phyloP scores from a whole-genome alignment of 53 echinoderm and acorn worm genomes.

The Holothuria leucospilota region DNA sequence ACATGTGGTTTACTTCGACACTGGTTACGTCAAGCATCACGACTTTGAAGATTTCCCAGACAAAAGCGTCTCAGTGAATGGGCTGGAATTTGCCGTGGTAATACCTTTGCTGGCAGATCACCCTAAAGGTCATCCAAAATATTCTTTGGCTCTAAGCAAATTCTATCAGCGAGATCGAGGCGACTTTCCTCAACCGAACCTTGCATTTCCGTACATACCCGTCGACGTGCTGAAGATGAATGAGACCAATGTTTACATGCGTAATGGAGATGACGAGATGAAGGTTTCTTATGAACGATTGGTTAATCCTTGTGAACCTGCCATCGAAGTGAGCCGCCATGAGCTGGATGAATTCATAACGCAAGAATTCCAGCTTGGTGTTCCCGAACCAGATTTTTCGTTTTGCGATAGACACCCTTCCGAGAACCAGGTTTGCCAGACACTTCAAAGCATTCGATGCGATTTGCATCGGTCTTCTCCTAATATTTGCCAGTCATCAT shows the following conservation, averaged over 20 bases:
- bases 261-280: background rate
- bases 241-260: background rate
- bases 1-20: conserved; percentile 10
- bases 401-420: background rate
- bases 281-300: background rate
- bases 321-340: background rate
- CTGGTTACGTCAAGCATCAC: background rate
- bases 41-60: conserved; percentile 2
- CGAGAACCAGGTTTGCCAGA: background rate
- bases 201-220: conserved; percentile 11
- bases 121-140: background rate
- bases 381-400: background rate
- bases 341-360: background rate
- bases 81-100: background rate
- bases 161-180: conserved; percentile 8
- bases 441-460: background rate
- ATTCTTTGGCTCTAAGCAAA: background rate
- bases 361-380: background rate
- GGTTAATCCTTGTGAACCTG: background rate
- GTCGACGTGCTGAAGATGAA: background rate
- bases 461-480: background rate
- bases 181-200: conserved; percentile 3
- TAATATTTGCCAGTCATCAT: background rate
- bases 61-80: background rate
- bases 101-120: background rate